phyloP scores from a whole-genome alignment of 2,888 invertebrate genomes.

The Phoenoteleia sp. region DNA sequence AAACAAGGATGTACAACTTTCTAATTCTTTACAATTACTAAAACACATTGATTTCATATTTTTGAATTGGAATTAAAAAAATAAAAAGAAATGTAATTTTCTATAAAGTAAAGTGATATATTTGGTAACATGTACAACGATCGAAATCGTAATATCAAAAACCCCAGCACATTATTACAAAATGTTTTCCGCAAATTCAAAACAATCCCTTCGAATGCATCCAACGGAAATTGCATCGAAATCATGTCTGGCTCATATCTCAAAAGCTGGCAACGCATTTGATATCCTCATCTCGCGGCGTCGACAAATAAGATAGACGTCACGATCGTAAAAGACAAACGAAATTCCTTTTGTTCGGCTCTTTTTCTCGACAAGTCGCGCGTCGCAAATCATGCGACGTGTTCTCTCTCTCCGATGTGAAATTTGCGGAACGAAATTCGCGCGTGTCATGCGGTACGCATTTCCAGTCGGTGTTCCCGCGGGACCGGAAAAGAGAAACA shows the following conservation, averaged over 20 bases:
- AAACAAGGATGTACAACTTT: too few species aligned
- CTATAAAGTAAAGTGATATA: too few species aligned
- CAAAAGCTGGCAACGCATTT: constrained; percentile 23
- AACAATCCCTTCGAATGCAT: neutral
- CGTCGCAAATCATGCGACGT: constrained; percentile 65
- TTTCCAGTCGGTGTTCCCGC: constrained; percentile 46
- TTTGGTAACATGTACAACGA: too few species aligned
- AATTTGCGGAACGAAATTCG: constrained; percentile 67
- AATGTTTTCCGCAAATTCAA: neutral
- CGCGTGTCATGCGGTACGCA: constrained; percentile 67
- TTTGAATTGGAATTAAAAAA: too few species aligned
- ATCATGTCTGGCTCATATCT: constrained; percentile 27
- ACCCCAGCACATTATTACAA: neutral
- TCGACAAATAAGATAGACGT: constrained; percentile 55
- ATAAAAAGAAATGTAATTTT: too few species aligned
- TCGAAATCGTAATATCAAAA: too few species aligned
- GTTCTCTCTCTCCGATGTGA: constrained; percentile 57
- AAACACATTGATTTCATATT: too few species aligned
- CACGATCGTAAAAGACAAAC: constrained; percentile 62
- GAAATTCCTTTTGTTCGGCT: constrained; percentile 60
- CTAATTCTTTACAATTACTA: too few species aligned
- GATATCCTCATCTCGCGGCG: constrained; percentile 39
- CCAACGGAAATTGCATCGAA: constrained; percentile 16
- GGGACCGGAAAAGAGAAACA: constrained; percentile 48
- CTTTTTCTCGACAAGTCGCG: constrained; percentile 43